phyloP scores from a whole-genome alignment of 2,797 vertebrate genomes.

The Parauchenoglanis punctatus region DNA sequence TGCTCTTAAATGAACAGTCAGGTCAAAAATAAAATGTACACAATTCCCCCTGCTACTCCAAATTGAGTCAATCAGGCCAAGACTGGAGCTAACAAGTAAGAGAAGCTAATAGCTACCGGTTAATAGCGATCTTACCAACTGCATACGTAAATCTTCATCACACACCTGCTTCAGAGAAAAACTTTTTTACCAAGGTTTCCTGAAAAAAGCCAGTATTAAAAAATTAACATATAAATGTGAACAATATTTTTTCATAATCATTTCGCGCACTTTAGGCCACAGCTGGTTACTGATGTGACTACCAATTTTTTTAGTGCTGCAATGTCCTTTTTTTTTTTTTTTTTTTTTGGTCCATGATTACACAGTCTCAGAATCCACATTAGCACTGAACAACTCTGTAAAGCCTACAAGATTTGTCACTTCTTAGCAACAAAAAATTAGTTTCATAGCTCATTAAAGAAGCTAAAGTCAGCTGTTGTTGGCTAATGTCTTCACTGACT shows the following conservation, averaged over 20 bases:
- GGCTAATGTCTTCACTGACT: not conserved
- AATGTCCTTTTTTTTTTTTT: not conserved
- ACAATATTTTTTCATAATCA: not conserved
- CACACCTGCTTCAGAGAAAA: not conserved
- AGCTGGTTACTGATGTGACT: not conserved
- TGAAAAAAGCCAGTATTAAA: not conserved
- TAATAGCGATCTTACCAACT: not conserved
- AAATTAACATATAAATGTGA: not conserved
- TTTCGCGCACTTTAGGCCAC: not conserved
- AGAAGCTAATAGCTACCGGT: not conserved
- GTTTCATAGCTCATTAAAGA: not conserved
- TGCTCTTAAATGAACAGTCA: not conserved
- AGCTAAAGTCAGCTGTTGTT: not conserved
- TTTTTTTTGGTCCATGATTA: not conserved
- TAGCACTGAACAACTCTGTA: not conserved
- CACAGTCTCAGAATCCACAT: not conserved
- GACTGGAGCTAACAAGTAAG: not conserved
- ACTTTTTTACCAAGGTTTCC: not conserved
- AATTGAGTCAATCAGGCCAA: not conserved
- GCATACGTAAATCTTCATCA: not conserved
- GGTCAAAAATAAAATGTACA: not conserved
- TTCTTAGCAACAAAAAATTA: not conserved
- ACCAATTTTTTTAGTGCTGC: not conserved
- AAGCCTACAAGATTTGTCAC: not conserved
- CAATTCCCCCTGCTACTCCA: not conserved